Evolutionary conservation across 2,113 vertebrate genomes (phyloP).

Genomic region (Guaruba guarouba): DNA sequence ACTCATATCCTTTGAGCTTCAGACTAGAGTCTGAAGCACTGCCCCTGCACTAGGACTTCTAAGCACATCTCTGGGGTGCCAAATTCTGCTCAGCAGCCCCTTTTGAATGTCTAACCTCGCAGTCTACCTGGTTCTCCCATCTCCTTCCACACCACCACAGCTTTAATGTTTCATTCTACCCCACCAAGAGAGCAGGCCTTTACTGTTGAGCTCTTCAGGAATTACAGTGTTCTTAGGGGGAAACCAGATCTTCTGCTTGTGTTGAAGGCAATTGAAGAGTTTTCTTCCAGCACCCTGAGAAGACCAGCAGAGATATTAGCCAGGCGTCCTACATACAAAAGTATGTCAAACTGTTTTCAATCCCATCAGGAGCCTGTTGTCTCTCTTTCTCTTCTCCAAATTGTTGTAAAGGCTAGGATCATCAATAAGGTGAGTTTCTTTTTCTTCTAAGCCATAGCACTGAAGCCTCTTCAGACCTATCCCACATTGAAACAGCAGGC

Average conservation of each 20-base stretch:
- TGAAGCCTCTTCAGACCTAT: background rate
- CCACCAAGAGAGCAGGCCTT: background rate
- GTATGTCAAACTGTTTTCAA: background rate
- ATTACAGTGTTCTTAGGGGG: background rate
- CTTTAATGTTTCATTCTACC: background rate
- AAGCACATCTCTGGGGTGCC: background rate
- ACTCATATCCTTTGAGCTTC: background rate
- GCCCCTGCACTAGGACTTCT: background rate
- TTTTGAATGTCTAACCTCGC: background rate
- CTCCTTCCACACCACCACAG: background rate
- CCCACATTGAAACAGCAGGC: background rate
- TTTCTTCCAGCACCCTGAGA: background rate
- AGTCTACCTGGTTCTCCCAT: background rate
- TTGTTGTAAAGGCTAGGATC: background rate
- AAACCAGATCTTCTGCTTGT: no score
- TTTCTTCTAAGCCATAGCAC: accelerated
- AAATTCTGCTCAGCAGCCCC: background rate
- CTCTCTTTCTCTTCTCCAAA: background rate
- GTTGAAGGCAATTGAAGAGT: background rate
- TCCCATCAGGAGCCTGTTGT: accelerated
- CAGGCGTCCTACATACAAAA: background rate
- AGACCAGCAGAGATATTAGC: background rate
- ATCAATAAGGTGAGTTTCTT: background rate
- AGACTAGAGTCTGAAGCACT: background rate
- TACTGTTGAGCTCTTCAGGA: background rate